These are phyloP conservation scores for Drosophila trapezifrons DNA, from an alignment of 1,140 invertebrate genomes.

Conservation along the genomic window DNA sequence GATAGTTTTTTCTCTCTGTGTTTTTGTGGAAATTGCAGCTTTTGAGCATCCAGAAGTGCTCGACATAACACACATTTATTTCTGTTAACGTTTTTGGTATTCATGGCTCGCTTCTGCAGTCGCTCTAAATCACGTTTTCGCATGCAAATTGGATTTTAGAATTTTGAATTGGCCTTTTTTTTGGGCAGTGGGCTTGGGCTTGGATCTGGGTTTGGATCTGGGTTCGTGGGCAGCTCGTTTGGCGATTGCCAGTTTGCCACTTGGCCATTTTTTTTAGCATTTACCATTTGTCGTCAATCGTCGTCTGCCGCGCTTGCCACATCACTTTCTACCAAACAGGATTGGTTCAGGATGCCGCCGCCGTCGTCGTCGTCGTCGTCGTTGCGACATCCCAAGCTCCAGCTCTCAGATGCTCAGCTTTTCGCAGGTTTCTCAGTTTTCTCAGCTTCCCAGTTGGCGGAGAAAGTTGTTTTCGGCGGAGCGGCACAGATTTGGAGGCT, in stretches of 20 bases:
- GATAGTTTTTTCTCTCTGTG: conserved; percentile 18
- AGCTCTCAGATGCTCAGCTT: conserved; percentile 28
- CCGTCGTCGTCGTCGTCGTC: conserved; percentile 21
- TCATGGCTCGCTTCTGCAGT: conserved; percentile 40
- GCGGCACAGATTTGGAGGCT: conserved; percentile 73
- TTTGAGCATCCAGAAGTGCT: neutral
- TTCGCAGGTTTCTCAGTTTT: conserved; percentile 30
- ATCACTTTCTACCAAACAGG: conserved; percentile 81
- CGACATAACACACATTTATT: too few relatives aligned
- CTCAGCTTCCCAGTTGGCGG: conserved; percentile 43
- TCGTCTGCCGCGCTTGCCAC: conserved; percentile 62
- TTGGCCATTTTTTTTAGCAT: conserved; percentile 26
- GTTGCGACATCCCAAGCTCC: conserved; percentile 63
- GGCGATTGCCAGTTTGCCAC: conserved; percentile 33
- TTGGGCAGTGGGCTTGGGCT: conserved; percentile 12
- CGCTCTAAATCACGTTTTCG: conserved; percentile 62
- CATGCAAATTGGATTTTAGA: conserved; percentile 44
- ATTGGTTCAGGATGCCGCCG: conserved; percentile 69
- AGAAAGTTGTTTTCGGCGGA: conserved; percentile 75
- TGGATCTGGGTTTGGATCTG: neutral
- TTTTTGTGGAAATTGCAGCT: neutral
- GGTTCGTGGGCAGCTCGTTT: conserved; percentile 57
- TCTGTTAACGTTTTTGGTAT: conserved; percentile 46
- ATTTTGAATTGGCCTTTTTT: conserved; percentile 11
- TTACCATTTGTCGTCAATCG: conserved; percentile 48